These are phyloP conservation scores for Meganola albula DNA, from an alignment of 2,888 invertebrate genomes.

Conservation along the genomic window DNA sequence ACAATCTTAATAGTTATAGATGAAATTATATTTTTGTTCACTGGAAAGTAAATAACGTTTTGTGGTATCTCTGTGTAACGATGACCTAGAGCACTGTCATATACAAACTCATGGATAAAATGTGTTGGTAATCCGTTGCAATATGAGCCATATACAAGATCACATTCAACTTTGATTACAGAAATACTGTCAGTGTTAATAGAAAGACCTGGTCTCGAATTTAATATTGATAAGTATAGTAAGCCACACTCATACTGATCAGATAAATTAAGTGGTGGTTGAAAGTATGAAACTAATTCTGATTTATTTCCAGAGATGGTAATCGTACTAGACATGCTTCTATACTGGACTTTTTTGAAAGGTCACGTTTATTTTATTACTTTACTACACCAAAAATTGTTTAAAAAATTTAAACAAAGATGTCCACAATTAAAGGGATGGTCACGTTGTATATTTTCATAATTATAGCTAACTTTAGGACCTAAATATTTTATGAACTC, in stretches of 20 bases:
- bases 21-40: slow-evolving; percentile 10
- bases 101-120: slow-evolving; percentile 6
- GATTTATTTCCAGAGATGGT: slow-evolving; percentile 13
- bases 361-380: slow-evolving; percentile 5
- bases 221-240: slow-evolving; percentile 6
- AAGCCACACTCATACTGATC: no score
- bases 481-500: background rate
- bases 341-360: slow-evolving; percentile 3
- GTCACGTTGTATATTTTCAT: slow-evolving; percentile 8
- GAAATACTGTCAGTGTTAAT: slow-evolving; percentile 1
- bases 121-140: slow-evolving; percentile 8
- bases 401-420: slow-evolving; percentile 31
- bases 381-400: slow-evolving; percentile 8
- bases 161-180: slow-evolving; percentile 9
- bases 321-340: slow-evolving; percentile 12
- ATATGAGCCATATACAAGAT: slow-evolving; percentile 6
- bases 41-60: slow-evolving; percentile 15
- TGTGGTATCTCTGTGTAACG: slow-evolving; percentile 8
- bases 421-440: no score
- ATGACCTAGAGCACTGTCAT: background rate
- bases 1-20: no score
- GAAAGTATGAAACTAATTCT: slow-evolving; percentile 12
- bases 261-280: slow-evolving; percentile 14
- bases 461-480: background rate
- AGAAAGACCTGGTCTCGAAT: slow-evolving; percentile 2